phyloP scores from a whole-genome alignment of 30 jellyfish, hydroid and myxozoan genomes.

The Aurelia sp. region DNA sequence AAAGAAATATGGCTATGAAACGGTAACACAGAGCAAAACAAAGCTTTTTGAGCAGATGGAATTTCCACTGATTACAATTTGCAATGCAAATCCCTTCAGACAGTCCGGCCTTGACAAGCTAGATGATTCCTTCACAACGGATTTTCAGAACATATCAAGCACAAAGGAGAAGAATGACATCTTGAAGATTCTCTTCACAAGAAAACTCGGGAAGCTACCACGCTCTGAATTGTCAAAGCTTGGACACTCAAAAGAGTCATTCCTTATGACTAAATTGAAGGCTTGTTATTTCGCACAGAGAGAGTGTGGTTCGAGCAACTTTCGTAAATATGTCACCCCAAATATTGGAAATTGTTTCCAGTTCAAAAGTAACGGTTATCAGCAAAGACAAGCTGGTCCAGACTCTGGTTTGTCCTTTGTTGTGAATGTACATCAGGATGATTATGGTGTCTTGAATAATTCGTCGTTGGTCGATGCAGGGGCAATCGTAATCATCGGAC shows the following conservation, averaged over 20 bases:
- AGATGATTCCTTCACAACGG: background rate
- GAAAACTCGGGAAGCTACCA: background rate
- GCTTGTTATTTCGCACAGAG: background rate
- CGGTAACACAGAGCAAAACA: background rate
- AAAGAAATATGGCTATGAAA: conserved; percentile 7
- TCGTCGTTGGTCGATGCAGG: conserved; percentile 5
- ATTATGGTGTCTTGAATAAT: background rate
- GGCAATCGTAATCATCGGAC: background rate
- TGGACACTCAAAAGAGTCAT: background rate
- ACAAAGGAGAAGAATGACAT: background rate
- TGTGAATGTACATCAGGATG: conserved; percentile 23
- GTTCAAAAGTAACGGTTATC: background rate
- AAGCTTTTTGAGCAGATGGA: background rate
- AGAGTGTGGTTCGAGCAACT: conserved; percentile 4
- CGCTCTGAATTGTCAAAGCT: background rate
- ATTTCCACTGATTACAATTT: conserved; percentile 22
- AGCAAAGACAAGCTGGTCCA: conserved; percentile 13
- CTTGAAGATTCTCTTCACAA: background rate
- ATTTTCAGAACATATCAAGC: conserved; percentile 3
- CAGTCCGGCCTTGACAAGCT: background rate
- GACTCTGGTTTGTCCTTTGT: conserved; percentile 23
- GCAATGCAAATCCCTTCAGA: conserved; percentile 31
- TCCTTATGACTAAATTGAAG: background rate
- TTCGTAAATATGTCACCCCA: background rate
- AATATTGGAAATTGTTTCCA: conserved; percentile 46